A percentile compares a stretch with the other conserved stretches of the same genome.
phyloP scores from a whole-genome alignment of 2,113 vertebrate species.

The Raja brachyura region DNA sequence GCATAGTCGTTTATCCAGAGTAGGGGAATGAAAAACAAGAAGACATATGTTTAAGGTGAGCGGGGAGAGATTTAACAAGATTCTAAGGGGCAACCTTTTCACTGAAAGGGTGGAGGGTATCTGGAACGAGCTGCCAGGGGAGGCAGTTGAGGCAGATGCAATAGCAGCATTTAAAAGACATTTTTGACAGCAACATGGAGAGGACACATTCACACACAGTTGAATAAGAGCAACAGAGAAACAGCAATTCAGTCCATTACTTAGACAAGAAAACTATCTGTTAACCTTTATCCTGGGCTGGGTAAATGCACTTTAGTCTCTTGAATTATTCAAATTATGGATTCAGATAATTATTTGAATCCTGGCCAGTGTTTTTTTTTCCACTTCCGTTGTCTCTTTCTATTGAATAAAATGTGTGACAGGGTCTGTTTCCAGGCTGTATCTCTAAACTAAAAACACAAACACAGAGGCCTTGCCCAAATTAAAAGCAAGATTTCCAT shows the following conservation, averaged over 20 bases:
- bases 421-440: too few species aligned
- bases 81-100: too few species aligned
- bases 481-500: neutral
- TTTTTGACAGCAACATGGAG: neutral
- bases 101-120: too few species aligned
- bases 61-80: too few species aligned
- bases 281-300: neutral
- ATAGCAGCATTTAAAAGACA: too few species aligned
- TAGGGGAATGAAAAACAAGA: too few species aligned
- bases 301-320: neutral
- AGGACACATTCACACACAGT: neutral
- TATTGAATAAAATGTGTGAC: neutral
- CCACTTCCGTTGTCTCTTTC: neutral
- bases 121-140: too few species aligned
- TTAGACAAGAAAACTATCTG: neutral
- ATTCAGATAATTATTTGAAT: slow-evolving; percentile 20
- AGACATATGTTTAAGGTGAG: too few species aligned
- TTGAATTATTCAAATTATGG: neutral
- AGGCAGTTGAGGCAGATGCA: too few species aligned
- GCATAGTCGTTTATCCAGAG: too few species aligned
- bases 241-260: neutral
- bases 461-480: neutral
- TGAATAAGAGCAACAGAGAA: neutral
- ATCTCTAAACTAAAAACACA: too few species aligned
- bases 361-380: neutral